Evolutionary conservation across 2,797 vertebrate genomes (phyloP).

Genomic region (Oceanodroma leucorhoa): DNA sequence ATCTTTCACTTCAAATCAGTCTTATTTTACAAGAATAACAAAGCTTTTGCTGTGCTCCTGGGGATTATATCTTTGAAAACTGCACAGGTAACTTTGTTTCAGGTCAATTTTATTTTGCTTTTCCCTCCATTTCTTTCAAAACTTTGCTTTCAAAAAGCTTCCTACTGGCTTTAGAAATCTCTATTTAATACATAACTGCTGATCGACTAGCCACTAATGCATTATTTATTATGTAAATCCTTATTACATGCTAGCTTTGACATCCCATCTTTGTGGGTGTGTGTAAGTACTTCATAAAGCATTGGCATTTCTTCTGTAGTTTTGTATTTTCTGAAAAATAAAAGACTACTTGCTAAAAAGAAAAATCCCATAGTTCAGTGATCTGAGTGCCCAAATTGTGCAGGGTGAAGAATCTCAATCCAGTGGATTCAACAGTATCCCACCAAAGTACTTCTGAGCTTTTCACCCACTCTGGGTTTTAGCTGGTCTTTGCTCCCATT

Average conservation of each 20-base stretch:
- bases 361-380: background rate
- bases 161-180: background rate
- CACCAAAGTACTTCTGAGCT: background rate
- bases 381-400: background rate
- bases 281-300: background rate
- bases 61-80: background rate
- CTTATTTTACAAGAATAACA: background rate
- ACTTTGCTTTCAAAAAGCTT: background rate
- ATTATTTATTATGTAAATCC: conserved; percentile 11
- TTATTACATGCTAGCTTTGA: background rate
- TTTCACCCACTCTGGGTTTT: background rate
- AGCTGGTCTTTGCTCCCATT: background rate
- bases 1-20: background rate
- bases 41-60: background rate
- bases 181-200: background rate
- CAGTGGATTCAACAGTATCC: background rate
- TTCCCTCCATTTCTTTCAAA: background rate
- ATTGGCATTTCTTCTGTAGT: background rate
- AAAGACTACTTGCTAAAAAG: background rate
- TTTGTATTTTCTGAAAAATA: background rate
- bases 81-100: background rate
- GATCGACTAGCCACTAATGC: background rate
- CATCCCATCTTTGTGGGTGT: background rate
- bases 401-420: background rate
- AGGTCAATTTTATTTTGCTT: background rate